Evolutionary conservation across 2,888 invertebrate genomes (phyloP).

Genomic region (Linyphia triangularis): DNA sequence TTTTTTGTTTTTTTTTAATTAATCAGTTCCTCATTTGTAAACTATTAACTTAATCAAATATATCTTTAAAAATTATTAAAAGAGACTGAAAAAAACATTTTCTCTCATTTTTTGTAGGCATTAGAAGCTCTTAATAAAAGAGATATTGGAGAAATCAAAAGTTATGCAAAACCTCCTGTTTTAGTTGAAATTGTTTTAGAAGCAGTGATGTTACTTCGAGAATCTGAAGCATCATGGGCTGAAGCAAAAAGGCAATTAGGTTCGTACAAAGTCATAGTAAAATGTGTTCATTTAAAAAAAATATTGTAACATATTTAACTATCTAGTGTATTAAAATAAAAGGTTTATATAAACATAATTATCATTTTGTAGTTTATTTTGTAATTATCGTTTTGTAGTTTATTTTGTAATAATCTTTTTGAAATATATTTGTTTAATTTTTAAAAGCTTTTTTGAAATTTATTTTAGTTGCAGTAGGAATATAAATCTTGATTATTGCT

Average conservation of each 20-base stretch:
- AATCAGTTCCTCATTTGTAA: no score
- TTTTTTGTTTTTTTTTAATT: no score
- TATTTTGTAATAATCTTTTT: background rate
- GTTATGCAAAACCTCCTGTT: conserved; percentile 91
- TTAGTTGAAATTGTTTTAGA: conserved; percentile 95
- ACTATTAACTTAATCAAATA: no score
- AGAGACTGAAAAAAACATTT: background rate
- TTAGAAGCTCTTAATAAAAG: conserved; percentile 90
- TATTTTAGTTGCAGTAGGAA: no score
- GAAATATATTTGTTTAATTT: background rate
- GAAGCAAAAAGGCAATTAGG: conserved; percentile 92
- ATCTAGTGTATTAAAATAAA: background rate
- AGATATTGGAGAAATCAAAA: conserved; percentile 93
- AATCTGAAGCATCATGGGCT: conserved; percentile 90
- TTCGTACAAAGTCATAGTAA: no score
- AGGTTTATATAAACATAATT: background rate
- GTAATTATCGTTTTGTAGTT: background rate
- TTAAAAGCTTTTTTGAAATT: no score
- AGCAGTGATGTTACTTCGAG: conserved; percentile 90
- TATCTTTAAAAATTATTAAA: no score
- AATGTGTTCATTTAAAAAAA: no score
- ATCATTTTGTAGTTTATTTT: background rate
- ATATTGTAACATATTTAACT: background rate
- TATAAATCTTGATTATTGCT: no score
- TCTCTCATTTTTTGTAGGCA: conserved; percentile 81